Conservation (phyloP, 2,113 vertebrate genomes). For the Junco hyemalis region DNA sequence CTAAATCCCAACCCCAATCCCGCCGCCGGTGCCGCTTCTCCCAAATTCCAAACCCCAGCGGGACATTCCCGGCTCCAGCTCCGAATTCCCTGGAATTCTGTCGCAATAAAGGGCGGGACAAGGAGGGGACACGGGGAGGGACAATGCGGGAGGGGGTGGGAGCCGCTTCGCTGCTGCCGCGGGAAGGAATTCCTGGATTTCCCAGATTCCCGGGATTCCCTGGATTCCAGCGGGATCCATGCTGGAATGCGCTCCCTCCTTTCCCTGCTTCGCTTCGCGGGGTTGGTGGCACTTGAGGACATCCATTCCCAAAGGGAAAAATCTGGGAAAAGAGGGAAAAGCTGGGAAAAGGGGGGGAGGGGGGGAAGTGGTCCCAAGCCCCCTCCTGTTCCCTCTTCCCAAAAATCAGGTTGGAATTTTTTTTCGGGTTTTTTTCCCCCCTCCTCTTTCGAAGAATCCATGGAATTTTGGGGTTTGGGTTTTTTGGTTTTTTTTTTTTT, state of each 20-base stretch:
- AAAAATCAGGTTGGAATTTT: background rate
- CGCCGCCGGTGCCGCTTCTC: background rate
- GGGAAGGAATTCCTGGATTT: background rate
- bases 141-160: background rate
- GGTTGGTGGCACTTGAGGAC: background rate
- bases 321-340: background rate
- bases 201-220: background rate
- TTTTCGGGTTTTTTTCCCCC: rapidly evolving
- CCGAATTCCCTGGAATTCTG: background rate
- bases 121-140: background rate
- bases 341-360: background rate
- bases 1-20: background rate
- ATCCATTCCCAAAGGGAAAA: background rate
- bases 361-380: background rate
- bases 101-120: background rate
- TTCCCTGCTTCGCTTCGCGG: background rate
- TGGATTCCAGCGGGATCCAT: background rate
- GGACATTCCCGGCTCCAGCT: background rate
- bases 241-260: background rate
- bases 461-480: background rate
- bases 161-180: background rate
- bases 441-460: background rate
- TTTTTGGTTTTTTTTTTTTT: background rate
- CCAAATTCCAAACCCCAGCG: background rate
- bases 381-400: background rate